phyloP scores from a whole-genome alignment of 1,140 invertebrate genomes.

The Choristoneura fumiferana region DNA sequence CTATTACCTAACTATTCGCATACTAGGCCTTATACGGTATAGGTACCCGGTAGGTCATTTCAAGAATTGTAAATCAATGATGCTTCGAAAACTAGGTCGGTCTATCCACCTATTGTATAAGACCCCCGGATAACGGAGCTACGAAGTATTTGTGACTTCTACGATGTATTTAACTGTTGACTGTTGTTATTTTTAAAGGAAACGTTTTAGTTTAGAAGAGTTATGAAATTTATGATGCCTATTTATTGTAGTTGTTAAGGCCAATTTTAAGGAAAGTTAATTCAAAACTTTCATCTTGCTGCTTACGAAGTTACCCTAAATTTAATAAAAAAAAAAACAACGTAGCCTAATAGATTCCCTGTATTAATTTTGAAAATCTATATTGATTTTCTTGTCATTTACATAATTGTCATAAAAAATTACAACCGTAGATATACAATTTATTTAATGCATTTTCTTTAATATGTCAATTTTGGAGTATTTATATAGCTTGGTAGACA shows the following conservation, averaged over 20 bases:
- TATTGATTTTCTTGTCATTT: conserved; percentile 24
- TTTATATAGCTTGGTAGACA: conserved; percentile 39
- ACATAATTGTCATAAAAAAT: conserved; percentile 25
- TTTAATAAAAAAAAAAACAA: neutral
- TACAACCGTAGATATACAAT: conserved; percentile 23
- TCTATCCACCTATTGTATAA: conserved; percentile 1
- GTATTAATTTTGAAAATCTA: conserved; percentile 54
- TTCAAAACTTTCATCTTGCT: too few species aligned
- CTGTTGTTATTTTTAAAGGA: too few species aligned
- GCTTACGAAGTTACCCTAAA: too few species aligned
- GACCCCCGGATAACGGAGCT: neutral
- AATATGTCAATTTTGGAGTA: conserved; percentile 64
- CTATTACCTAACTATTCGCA: too few species aligned
- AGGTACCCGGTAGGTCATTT: too few species aligned
- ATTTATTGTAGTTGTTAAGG: too few species aligned
- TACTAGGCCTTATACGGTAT: too few species aligned
- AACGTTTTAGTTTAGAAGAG: too few species aligned
- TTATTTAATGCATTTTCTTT: conserved; percentile 50
- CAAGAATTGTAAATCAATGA: too few species aligned
- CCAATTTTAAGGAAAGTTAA: neutral
- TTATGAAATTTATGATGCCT: too few species aligned
- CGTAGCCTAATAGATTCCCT: conserved; percentile 51
- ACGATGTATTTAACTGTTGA: too few species aligned
- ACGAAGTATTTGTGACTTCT: neutral
- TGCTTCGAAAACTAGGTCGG: neutral